These are phyloP conservation scores for Potamilus streckersoni DNA, from an alignment of 1,140 invertebrate genomes.

Conservation along the genomic window DNA sequence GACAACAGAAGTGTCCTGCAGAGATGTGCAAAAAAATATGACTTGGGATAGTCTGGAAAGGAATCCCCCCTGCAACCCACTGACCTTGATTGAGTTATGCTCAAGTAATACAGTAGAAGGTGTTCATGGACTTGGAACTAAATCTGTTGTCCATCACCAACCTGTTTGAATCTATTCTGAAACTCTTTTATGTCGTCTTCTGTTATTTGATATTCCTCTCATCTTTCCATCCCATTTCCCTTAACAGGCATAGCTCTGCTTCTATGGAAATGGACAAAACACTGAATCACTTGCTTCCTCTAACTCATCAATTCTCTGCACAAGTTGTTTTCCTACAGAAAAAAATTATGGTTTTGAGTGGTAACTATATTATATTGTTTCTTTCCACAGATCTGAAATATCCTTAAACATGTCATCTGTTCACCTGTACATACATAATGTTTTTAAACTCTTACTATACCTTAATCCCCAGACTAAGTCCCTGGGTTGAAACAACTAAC, in stretches of 20 bases:
- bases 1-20: no score
- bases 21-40: no score
- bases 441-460: no score
- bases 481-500: no score
- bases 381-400: no score
- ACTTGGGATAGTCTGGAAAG: not conserved
- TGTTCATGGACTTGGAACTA: not conserved
- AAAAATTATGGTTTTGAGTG: not conserved
- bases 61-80: not conserved
- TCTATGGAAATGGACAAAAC: conserved; percentile 67
- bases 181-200: conserved; percentile 67
- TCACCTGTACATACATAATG: no score
- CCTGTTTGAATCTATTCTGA: conserved; percentile 62
- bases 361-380: no score
- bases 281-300: conserved; percentile 33
- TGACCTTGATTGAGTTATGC: not conserved
- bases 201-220: conserved; percentile 66
- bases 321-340: conserved; percentile 24
- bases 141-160: conserved; percentile 19
- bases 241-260: conserved; percentile 64
- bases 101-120: not conserved
- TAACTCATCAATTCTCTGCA: conserved; percentile 42
- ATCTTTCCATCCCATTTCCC: conserved; percentile 68
- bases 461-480: no score
- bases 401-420: no score